Conservation (phyloP, 2,797 vertebrate genomes). For the Myotis pilosus region DNA sequence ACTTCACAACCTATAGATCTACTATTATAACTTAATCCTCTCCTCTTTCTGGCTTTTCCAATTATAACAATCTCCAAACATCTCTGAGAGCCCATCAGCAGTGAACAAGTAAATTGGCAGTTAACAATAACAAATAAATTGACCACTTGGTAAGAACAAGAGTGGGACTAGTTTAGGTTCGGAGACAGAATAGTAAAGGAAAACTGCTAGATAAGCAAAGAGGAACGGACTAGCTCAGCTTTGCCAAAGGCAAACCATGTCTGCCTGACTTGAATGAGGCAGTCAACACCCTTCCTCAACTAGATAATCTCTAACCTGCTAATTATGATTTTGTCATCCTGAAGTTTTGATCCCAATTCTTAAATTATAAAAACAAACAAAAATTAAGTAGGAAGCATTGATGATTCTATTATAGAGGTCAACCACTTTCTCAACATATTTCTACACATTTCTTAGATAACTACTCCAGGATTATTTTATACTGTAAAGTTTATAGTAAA, state of each 20-base stretch:
- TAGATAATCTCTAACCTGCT: neutral
- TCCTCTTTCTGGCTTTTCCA: neutral
- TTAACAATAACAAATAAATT: slow-evolving; percentile 51
- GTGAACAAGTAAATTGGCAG: slow-evolving; percentile 24
- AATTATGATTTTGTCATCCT: neutral
- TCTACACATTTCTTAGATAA: neutral
- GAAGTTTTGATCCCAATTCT: neutral
- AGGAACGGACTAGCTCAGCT: neutral
- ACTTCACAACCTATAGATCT: neutral
- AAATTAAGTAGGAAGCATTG: neutral
- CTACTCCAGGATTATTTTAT: neutral
- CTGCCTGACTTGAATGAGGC: neutral
- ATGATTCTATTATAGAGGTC: neutral
- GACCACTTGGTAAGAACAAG: neutral
- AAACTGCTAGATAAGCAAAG: neutral
- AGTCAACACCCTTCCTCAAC: neutral
- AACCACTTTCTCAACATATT: neutral
- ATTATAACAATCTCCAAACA: neutral
- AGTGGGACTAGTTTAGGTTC: neutral
- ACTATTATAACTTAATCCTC: neutral
- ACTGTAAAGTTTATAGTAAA: neutral
- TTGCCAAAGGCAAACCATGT: neutral
- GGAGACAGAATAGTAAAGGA: neutral
- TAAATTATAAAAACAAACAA: neutral
- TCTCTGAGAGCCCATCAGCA: neutral